A percentile compares a stretch with the other conserved stretches of the same genome.
Evolutionary conservation across 2,797 vertebrate genomes (phyloP).

Genomic region (Champsocephalus gunnari): DNA sequence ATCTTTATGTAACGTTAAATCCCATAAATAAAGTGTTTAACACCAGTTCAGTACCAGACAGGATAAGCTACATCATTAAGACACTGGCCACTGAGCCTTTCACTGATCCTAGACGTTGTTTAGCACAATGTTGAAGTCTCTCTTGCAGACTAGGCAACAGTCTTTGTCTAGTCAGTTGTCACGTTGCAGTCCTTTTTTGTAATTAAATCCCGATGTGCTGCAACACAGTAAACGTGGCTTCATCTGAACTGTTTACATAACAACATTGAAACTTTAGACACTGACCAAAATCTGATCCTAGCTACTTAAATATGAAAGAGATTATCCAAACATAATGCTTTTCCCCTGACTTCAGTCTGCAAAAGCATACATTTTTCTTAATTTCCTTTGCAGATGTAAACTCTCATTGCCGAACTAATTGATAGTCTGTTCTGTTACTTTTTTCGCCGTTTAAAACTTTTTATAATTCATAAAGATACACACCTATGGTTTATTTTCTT

Average conservation of each 20-base stretch:
- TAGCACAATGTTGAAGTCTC: background rate
- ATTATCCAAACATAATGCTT: background rate
- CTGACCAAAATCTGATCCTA: slow-evolving; percentile 4
- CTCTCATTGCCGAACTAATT: background rate
- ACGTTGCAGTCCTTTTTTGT: slow-evolving; percentile 5
- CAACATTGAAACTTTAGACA: slow-evolving; percentile 24
- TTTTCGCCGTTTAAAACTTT: too few relatives aligned
- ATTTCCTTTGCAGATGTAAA: background rate
- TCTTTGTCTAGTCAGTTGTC: background rate
- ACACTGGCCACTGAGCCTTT: background rate
- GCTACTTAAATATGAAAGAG: background rate
- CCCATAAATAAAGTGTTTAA: background rate
- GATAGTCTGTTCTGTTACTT: too few relatives aligned
- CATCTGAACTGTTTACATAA: slow-evolving; percentile 12
- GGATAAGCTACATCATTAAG: background rate
- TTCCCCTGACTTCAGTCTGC: background rate
- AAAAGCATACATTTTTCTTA: background rate
- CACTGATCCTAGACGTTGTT: background rate
- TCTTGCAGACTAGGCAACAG: background rate
- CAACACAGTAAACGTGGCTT: background rate
- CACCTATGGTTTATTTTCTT: background rate
- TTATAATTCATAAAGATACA: background rate
- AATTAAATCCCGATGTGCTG: slow-evolving; percentile 4
- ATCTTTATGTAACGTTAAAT: background rate
- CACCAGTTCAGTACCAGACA: background rate